Conservation (phyloP, 2,113 vertebrate genomes). For the Pagrus major region DNA sequence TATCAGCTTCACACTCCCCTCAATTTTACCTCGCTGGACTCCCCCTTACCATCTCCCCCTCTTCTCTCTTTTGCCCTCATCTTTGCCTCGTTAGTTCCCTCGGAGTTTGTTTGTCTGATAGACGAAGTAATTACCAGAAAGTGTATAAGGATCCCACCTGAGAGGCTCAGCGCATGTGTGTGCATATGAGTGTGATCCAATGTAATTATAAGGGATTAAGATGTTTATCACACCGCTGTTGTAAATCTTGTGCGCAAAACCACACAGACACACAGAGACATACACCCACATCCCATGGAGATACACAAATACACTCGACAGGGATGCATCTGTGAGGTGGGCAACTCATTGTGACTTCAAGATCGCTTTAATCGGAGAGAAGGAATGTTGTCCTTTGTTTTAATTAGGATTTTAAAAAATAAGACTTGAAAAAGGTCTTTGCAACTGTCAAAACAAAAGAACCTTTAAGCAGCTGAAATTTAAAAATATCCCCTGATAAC, state of each 20-base stretch:
- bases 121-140: slow-evolving; percentile 71
- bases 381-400: neutral
- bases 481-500: neutral
- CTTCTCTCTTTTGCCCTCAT: slow-evolving; percentile 24
- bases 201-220: slow-evolving; percentile 76
- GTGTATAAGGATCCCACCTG: slow-evolving; percentile 62
- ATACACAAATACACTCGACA: slow-evolving; percentile 9
- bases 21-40: neutral
- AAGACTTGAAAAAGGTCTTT: neutral
- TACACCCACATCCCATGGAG: slow-evolving; percentile 3
- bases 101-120: slow-evolving; percentile 62
- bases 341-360: slow-evolving; percentile 9
- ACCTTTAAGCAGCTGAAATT: neutral
- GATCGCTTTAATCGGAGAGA: neutral
- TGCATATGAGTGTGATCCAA: slow-evolving; percentile 49
- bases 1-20: neutral
- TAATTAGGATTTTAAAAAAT: neutral
- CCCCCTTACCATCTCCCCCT: neutral
- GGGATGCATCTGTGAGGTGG: slow-evolving; percentile 4
- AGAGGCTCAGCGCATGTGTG: slow-evolving; percentile 43
- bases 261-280: neutral
- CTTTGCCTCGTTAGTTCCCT: slow-evolving; percentile 27
- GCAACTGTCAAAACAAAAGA: neutral
- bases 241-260: slow-evolving; percentile 38
- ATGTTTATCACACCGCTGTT: slow-evolving; percentile 72